Conservation (phyloP, 2,888 invertebrate species). For the Schizotus pectinicornis region DNA sequence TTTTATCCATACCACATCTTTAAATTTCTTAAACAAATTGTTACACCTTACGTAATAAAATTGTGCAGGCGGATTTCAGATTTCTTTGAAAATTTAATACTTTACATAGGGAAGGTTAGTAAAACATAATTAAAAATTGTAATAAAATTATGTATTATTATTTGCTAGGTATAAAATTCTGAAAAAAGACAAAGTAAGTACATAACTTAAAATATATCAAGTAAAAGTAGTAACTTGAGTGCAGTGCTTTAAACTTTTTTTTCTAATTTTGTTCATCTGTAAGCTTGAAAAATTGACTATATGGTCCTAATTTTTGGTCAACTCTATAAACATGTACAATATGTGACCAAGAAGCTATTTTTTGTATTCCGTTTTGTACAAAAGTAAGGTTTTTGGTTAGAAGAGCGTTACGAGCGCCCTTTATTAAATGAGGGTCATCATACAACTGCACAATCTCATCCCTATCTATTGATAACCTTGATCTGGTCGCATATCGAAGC, state of each 20-base stretch:
- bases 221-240: conserved; percentile 17
- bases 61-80: too few species aligned
- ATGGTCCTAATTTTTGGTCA: conserved; percentile 10
- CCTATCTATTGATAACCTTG: conserved; percentile 13
- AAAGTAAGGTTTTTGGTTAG: conserved; percentile 26
- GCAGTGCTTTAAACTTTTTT: conserved; percentile 14
- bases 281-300: conserved; percentile 10
- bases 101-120: too few species aligned
- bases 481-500: conserved; percentile 17
- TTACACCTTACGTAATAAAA: too few species aligned
- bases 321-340: conserved; percentile 7
- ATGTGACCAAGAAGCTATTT: conserved; percentile 23
- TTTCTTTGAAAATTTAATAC: too few species aligned
- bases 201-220: too few species aligned
- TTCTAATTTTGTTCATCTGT: conserved; percentile 25
- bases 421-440: conserved; percentile 27
- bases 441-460: conserved; percentile 21
- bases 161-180: too few species aligned
- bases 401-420: too few species aligned
- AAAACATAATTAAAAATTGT: too few species aligned
- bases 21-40: too few species aligned
- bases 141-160: too few species aligned
- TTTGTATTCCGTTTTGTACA: conserved; percentile 6
- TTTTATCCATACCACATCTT: too few species aligned
- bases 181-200: too few species aligned